These are phyloP conservation scores for Sinohyriopsis cumingii DNA, from an alignment of 2,888 invertebrate species.

Conservation along the genomic window DNA sequence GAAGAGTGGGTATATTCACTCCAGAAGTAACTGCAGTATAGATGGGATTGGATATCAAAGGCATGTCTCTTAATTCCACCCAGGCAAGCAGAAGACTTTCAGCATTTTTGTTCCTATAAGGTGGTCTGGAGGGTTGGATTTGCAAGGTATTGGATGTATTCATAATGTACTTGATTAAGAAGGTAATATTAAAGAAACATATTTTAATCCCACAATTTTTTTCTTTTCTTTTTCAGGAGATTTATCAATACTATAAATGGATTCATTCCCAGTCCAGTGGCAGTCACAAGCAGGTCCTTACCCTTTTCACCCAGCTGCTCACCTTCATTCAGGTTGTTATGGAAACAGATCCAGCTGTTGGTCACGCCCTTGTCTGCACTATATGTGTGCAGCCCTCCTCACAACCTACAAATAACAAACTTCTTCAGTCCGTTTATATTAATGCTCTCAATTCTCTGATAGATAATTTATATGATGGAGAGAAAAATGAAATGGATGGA, in stretches of 20 bases:
- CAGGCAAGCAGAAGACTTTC: no score
- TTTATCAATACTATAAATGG: slow-evolving; percentile 53
- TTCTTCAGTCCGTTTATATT: slow-evolving; percentile 50
- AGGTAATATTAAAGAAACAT: no score
- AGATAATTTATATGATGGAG: slow-evolving; percentile 33
- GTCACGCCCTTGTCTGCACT: slow-evolving; percentile 41
- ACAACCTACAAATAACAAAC: slow-evolving; percentile 42
- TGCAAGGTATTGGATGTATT: no score
- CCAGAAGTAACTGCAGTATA: no score
- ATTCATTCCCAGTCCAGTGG: slow-evolving; percentile 13
- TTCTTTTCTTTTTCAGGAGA: slow-evolving; percentile 49
- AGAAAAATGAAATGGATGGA: slow-evolving; percentile 18
- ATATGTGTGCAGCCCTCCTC: slow-evolving; percentile 26
- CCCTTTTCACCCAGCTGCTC: slow-evolving; percentile 34
- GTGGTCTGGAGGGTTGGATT: no score
- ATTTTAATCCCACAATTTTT: not conserved
- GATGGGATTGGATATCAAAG: no score
- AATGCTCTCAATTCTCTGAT: slow-evolving; percentile 48
- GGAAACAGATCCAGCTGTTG: slow-evolving; percentile 42
- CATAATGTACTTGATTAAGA: no score
- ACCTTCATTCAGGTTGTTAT: slow-evolving; percentile 41
- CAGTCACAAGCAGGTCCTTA: slow-evolving; percentile 17
- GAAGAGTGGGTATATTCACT: no score
- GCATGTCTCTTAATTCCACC: no score
- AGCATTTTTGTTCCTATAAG: no score